Base-by-base conservation (phyloP, 2,888 invertebrate genomes). In the Calameuta pallipes region DNA sequence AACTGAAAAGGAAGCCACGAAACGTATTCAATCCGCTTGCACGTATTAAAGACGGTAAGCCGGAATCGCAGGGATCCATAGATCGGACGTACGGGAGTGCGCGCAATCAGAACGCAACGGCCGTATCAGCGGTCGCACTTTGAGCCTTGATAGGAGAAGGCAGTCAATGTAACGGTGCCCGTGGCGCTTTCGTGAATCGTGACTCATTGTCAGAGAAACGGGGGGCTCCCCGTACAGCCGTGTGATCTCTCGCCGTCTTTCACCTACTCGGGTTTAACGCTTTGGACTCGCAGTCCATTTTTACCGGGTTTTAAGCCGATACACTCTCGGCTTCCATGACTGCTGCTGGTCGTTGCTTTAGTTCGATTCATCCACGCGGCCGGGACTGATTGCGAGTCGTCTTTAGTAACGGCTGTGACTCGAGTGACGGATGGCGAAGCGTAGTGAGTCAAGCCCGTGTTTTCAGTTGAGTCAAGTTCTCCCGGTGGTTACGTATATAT, bases 41-140 rank as follows among this genome's bases (percentile, higher is more conserved):
- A 23, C 36, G 12, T 36, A 36, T 41, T 23, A 2, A 2, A 56
- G 2, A 56, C 56, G 56, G 56, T 56, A 23, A 56, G 15, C 31
- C 71, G 71, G 31, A 71, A 34, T 71, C 33, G 6, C 71, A 34
- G 71, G 71, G 71, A 71, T 31, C 71, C 71, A 71, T 23, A 23
- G 71, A 4, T 71, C 71, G 31, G 34, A 31, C 33, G 33, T 74
- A 36, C 34, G 30, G 36, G 34, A 33, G 30, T 34, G 74, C 36
- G 74, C 23, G 34, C 74, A 35, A 34, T 34, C 37, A 36, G 74
- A 34, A 30, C 74, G n/a, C 33, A 36, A 36, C 74, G 37, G 30
- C 71, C 31, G 71, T 74, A 74, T 74, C 74, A 35, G 74, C 13
- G 34, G 36, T 35, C 36, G 74, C 74, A 74, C 74, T 74, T 74